Percentiles rank a stretch among this genome's conserved stretches.
Conservation (phyloP, 2,797 vertebrate genomes). For the Hippoglossus hippoglossus region DNA sequence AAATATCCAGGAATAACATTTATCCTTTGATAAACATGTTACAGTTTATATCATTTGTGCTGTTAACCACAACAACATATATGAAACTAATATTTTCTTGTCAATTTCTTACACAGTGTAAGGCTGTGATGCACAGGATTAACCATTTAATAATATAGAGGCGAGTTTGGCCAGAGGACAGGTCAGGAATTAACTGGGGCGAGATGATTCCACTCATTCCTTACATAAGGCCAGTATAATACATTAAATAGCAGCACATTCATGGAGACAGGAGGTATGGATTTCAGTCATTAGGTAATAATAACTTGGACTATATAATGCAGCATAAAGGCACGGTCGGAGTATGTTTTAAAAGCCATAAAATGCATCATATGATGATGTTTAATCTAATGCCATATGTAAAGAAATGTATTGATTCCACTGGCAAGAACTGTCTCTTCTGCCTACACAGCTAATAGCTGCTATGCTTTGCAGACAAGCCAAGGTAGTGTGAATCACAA, state of each 20-base stretch:
- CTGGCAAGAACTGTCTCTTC: too few species aligned
- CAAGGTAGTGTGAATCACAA: background rate
- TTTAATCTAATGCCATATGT: conserved; percentile 28
- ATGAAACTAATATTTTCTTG: background rate
- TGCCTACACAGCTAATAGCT: conserved; percentile 32
- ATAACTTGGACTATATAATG: background rate
- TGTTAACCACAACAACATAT: background rate
- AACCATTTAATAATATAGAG: conserved; percentile 48
- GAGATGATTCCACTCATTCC: conserved; percentile 61
- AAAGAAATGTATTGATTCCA: background rate
- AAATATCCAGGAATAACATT: conserved; percentile 12
- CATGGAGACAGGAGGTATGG: conserved; percentile 21
- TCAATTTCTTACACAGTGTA: background rate
- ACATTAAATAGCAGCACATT: conserved; percentile 53
- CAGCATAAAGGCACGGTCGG: background rate
- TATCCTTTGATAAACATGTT: too few species aligned
- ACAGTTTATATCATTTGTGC: too few species aligned
- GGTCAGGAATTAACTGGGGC: conserved; percentile 63
- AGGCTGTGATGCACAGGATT: conserved; percentile 39
- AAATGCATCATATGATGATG: conserved; percentile 1
- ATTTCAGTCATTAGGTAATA: conserved; percentile 33
- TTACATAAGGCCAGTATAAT: conserved; percentile 54
- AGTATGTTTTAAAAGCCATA: background rate
- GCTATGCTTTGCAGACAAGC: conserved; percentile 25
- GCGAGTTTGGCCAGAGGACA: conserved; percentile 52